Conservation (phyloP, 2,888 invertebrate species). For the Lordiphosa fenestrarum region DNA sequence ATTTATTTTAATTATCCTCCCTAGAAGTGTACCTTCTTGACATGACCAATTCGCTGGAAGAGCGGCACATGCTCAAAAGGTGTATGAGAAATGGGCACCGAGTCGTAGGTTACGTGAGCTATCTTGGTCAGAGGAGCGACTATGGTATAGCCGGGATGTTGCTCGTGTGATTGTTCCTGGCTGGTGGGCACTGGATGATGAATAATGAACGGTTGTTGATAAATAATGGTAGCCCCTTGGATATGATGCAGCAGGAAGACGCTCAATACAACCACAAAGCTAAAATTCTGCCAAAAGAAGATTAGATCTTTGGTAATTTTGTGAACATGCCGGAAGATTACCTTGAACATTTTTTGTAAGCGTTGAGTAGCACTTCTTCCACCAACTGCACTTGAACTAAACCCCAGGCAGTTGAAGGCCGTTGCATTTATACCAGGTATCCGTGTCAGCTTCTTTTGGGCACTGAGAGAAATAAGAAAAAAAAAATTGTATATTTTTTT, state of each 20-base stretch:
- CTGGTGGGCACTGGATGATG: constrained; percentile 18
- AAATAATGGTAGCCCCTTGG: constrained; percentile 36
- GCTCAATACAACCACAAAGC: constrained; percentile 7
- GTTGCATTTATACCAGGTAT: constrained; percentile 28
- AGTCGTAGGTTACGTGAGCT: constrained; percentile 72
- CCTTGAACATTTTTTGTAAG: constrained; percentile 31
- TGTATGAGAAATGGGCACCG: constrained; percentile 65
- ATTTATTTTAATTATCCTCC: constrained; percentile 13
- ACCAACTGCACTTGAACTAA: constrained; percentile 45
- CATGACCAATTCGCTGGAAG: constrained; percentile 68
- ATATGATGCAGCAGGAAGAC: constrained; percentile 7
- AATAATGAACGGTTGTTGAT: constrained; percentile 32
- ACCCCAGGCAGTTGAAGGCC: constrained; percentile 20
- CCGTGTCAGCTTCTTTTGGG: background rate
- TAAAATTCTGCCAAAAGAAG: background rate
- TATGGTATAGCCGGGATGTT: constrained; percentile 65
- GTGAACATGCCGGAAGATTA: constrained; percentile 1
- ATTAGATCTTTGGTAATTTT: background rate
- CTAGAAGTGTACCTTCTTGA: constrained; percentile 36
- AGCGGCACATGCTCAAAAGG: constrained; percentile 69
- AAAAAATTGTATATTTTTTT: too few species aligned
- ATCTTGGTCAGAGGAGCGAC: constrained; percentile 69
- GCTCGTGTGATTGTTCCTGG: constrained; percentile 23
- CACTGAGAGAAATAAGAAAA: too few species aligned
- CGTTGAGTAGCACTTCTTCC: constrained; percentile 10